phyloP scores from a whole-genome alignment of 1,140 invertebrate genomes.

The Anagrus nilaparvatae region DNA sequence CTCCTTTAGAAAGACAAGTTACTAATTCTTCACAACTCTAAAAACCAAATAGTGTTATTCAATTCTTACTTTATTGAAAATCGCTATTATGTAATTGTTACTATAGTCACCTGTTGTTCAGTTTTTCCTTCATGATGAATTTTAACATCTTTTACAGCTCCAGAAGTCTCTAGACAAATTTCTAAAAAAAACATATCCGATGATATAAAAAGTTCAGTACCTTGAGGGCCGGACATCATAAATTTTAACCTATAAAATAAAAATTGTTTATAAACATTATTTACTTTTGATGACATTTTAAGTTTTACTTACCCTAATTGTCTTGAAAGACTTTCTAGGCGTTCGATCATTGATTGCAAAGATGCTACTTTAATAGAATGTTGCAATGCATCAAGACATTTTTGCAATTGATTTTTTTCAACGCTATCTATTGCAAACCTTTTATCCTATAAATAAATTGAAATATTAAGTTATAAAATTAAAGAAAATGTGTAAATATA shows the following conservation, averaged over 20 bases:
- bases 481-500: not conserved
- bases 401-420: conserved; percentile 76
- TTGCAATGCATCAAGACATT: conserved; percentile 84
- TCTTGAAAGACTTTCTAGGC: conserved; percentile 79
- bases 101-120: conserved; percentile 44
- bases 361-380: conserved; percentile 89
- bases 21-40: conserved; percentile 83
- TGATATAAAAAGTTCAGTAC: conserved; percentile 79
- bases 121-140: conserved; percentile 80
- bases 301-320: conserved; percentile 60
- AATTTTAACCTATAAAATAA: conserved; percentile 16
- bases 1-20: conserved; percentile 62
- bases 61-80: not conserved
- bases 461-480: conserved; percentile 7
- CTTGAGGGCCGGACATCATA: conserved; percentile 42
- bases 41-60: conserved; percentile 10
- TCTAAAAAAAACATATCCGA: conserved; percentile 96
- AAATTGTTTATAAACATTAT: no score
- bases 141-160: conserved; percentile 84
- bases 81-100: not conserved
- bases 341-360: conserved; percentile 81
- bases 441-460: conserved; percentile 57
- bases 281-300: not conserved
- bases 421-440: conserved; percentile 68
- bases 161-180: conserved; percentile 71